Evolutionary conservation across 2,888 invertebrate genomes (phyloP), one percentile per base, ranked within the genome.

Genomic region (Atrina japonica): DNA sequence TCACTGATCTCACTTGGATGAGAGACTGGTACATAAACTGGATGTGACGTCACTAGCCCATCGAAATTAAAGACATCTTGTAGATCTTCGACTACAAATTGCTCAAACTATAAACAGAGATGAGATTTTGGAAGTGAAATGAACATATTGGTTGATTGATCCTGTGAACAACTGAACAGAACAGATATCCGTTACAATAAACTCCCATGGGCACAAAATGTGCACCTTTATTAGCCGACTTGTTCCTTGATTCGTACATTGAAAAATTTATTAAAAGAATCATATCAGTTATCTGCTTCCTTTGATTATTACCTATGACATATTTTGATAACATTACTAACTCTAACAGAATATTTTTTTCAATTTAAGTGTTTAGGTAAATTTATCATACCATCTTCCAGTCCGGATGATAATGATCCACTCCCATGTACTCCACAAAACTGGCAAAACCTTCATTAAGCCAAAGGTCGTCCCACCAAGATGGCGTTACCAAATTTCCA

Each of bases 391-490:
- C 86, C 93, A 95, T 94, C 84, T 94, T 93, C 96, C 97, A 97
- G 5, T 94, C 93, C 0, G 94, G 94, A 79, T 95, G 93, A 16
- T 93, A 91, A 80, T 94, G 91, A 80, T 94, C 92, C 0, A 95
- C 92, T 7, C 95, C 95, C 45, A 87, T 55, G 63, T 94, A 94
- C 83, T 95, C 95, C 79, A 95, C 93, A 85, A 95, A 95, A 59
- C 96, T 96, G 1, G 95, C 95, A 85, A 95, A 95, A 0, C 96
- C 96, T 89, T 96, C 96, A 84, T 96, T 96, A 2, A 96, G 91
- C 96, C 96, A 96, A 14, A 96, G 92, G 86, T 96, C 96, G 0
- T 95, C 93, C 96, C 96, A 96, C 97, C 96, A 97, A 77, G 94
- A 93, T 94, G 96, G 95, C 14, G 97, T 97, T 0, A 97, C 97